These are phyloP conservation scores for Budorcas taxicolor DNA, from an alignment of 2,113 vertebrate species.

Conservation along the genomic window DNA sequence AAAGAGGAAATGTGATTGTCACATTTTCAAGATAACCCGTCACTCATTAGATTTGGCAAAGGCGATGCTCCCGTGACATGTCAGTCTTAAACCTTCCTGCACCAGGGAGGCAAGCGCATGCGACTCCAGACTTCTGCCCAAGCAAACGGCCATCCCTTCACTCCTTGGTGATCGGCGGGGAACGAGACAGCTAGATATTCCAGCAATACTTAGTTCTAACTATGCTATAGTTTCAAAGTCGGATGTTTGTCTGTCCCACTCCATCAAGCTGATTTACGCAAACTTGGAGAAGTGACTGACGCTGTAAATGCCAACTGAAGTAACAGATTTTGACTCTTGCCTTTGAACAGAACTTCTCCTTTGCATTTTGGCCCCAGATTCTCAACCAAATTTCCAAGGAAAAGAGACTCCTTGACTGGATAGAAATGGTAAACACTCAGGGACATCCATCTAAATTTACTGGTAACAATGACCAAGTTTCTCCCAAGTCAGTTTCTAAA, in stretches of 20 bases:
- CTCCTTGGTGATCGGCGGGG: neutral
- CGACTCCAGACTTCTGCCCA: neutral
- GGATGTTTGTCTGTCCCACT: neutral
- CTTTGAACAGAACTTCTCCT: constrained; percentile 2
- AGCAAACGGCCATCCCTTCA: constrained; percentile 26
- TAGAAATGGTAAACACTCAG: constrained; percentile 25
- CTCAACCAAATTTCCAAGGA: constrained; percentile 39
- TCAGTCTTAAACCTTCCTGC: neutral
- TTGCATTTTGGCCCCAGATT: constrained; percentile 27
- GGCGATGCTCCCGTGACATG: constrained; percentile 42
- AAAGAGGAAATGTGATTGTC: constrained; percentile 73
- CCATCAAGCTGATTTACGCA: constrained; percentile 35
- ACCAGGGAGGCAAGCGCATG: neutral
- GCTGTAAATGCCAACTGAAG: constrained; percentile 12
- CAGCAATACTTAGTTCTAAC: constrained; percentile 19
- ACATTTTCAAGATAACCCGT: constrained; percentile 70
- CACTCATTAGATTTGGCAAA: constrained; percentile 67
- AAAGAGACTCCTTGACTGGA: constrained; percentile 1
- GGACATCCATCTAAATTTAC: neutral
- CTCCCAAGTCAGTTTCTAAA: constrained; percentile 24
- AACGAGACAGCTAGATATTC: neutral
- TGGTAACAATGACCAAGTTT: neutral
- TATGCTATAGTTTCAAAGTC: constrained; percentile 23
- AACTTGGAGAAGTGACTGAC: constrained; percentile 21
- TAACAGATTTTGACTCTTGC: neutral